A percentile compares a stretch with the other conserved stretches of the same genome.
phyloP scores from a whole-genome alignment of 2,797 vertebrate genomes.

The Emydoidea blandingii region DNA sequence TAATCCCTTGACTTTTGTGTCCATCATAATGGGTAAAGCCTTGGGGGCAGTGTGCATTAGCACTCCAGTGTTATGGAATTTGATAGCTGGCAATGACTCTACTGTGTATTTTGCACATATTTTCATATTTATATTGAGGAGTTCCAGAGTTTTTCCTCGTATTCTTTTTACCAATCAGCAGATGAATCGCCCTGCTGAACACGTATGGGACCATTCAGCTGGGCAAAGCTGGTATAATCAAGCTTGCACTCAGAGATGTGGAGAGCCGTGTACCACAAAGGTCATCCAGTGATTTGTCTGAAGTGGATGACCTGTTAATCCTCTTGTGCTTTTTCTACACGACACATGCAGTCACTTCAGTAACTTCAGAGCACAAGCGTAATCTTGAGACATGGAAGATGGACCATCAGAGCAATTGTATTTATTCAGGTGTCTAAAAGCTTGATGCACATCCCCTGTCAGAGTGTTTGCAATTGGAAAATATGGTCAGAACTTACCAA shows the following conservation, averaged over 20 bases:
- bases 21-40: not conserved
- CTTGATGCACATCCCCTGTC: accelerated
- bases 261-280: not conserved
- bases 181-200: not conserved
- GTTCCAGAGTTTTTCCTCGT: accelerated
- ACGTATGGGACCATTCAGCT: not conserved
- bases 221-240: not conserved
- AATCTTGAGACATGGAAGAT: not conserved
- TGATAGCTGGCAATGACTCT: slow-evolving; percentile 14
- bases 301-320: slow-evolving; percentile 22
- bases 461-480: not conserved
- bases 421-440: slow-evolving; percentile 13
- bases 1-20: slow-evolving; percentile 48
- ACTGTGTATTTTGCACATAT: not conserved
- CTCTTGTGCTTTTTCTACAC: not conserved
- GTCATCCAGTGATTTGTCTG: not conserved
- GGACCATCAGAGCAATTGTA: not conserved
- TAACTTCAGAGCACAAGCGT: not conserved
- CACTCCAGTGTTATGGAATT: not conserved
- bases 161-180: accelerated
- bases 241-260: not conserved
- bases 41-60: not conserved
- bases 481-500: not conserved
- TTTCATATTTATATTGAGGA: not conserved
- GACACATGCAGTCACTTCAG: not conserved